phyloP scores from a whole-genome alignment of 2,888 invertebrate species.

The Chloroclystis v-ata region DNA sequence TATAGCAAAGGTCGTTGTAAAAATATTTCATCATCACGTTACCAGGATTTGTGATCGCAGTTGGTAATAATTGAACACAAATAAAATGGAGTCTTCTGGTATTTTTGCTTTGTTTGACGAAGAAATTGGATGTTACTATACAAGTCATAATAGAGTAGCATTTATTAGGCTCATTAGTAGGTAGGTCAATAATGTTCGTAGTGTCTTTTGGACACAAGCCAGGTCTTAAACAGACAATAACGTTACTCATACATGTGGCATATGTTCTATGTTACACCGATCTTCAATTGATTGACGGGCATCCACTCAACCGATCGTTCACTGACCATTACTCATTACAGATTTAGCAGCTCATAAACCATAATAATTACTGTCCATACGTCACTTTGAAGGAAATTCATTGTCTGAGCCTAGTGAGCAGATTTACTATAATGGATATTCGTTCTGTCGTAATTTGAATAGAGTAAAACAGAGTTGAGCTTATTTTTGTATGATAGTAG shows the following conservation, averaged over 20 bases:
- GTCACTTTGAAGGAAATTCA: slow-evolving; percentile 4
- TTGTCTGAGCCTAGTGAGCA: slow-evolving; percentile 5
- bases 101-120: too few species aligned
- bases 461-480: neutral
- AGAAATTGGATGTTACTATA: too few species aligned
- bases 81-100: too few species aligned
- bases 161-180: too few species aligned
- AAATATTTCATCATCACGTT: too few species aligned
- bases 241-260: slow-evolving; percentile 62
- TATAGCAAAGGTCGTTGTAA: too few species aligned
- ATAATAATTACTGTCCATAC: slow-evolving; percentile 29
- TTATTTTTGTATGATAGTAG: too few species aligned
- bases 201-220: neutral
- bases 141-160: too few species aligned
- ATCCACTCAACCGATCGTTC: slow-evolving; percentile 32
- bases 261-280: slow-evolving; percentile 67
- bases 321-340: slow-evolving; percentile 22
- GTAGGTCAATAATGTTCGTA: too few species aligned
- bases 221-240: slow-evolving; percentile 43
- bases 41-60: too few species aligned
- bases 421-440: slow-evolving; percentile 2
- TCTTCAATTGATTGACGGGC: slow-evolving; percentile 72
- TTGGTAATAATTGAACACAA: too few species aligned
- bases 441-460: neutral
- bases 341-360: slow-evolving; percentile 40